phyloP scores from a whole-genome alignment of 2,888 invertebrate species.

The Thysanoteuthis rhombus region DNA sequence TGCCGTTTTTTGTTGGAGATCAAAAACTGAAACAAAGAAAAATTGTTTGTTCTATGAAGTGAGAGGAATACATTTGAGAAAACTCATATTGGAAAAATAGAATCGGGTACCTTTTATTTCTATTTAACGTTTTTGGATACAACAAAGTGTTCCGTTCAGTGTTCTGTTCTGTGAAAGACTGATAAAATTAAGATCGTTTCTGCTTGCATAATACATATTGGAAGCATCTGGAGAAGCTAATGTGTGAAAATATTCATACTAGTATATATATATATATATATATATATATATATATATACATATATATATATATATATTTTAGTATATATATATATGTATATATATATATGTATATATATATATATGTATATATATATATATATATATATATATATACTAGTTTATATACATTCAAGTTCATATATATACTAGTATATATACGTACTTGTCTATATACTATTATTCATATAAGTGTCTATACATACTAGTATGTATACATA shows the following conservation, averaged over 20 bases:
- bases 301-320: neutral
- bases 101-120: too few relatives aligned
- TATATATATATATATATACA: neutral
- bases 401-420: neutral
- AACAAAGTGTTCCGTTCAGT: too few relatives aligned
- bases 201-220: too few relatives aligned
- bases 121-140: too few relatives aligned
- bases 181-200: too few relatives aligned
- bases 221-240: too few relatives aligned
- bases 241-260: neutral
- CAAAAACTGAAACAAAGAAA: too few relatives aligned
- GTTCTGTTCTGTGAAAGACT: too few relatives aligned
- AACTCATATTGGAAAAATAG: too few relatives aligned
- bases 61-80: too few relatives aligned
- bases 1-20: too few relatives aligned
- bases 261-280: neutral
- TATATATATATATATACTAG: neutral
- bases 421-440: neutral
- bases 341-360: neutral
- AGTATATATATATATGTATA: neutral
- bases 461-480: neutral
- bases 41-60: too few relatives aligned
- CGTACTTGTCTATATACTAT: neutral
- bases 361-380: neutral
- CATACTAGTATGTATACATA: neutral